Conservation (phyloP, 2,113 vertebrate genomes). For the Silurus glanis region DNA sequence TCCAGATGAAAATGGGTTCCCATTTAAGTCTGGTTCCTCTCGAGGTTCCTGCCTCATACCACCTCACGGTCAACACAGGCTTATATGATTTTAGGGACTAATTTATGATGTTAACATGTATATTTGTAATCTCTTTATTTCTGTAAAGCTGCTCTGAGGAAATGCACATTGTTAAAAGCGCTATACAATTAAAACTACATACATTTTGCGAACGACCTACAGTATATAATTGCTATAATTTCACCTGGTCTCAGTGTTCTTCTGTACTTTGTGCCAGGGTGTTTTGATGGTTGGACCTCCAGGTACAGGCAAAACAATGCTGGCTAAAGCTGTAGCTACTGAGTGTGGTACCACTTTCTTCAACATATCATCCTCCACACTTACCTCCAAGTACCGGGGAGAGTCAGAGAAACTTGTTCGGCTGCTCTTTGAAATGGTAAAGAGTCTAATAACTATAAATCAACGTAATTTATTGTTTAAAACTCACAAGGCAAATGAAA, state of each 20-base stretch:
- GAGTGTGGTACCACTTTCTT: conserved; percentile 99
- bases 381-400: conserved; percentile 96
- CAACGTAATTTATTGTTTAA: neutral
- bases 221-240: neutral
- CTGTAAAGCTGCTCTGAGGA: too few species aligned
- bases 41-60: too few species aligned
- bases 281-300: conserved; percentile 98
- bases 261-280: conserved; percentile 71
- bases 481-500: neutral
- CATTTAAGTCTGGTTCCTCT: too few species aligned
- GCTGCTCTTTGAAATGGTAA: conserved; percentile 98
- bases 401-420: conserved; percentile 98
- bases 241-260: neutral
- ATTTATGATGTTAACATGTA: too few species aligned
- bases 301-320: conserved; percentile 93
- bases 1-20: too few species aligned
- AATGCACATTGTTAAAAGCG: too few species aligned
- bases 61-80: too few species aligned
- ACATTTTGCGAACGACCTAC: too few species aligned
- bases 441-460: neutral
- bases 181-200: too few species aligned
- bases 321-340: conserved; percentile 97
- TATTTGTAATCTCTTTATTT: too few species aligned
- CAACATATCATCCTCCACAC: conserved; percentile 94
- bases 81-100: too few species aligned